A percentile compares a stretch with the other conserved stretches of the same genome.
Conservation (phyloP, 1,140 invertebrate species). For the Oreohelix idahoensis region DNA sequence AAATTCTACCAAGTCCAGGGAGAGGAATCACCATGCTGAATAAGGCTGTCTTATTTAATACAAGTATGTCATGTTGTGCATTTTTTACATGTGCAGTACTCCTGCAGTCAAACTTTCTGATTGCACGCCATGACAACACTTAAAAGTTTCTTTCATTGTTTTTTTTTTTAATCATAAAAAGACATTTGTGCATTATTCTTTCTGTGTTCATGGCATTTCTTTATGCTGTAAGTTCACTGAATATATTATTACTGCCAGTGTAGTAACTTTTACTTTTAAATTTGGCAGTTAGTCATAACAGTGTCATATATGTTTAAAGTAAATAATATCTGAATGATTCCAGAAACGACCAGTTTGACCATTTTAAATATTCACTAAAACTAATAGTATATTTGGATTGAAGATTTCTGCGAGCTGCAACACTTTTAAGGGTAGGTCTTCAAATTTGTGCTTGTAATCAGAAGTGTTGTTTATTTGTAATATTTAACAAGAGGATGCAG, state of each 20-base stretch:
- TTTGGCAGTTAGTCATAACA: neutral
- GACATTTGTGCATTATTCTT: constrained; percentile 38
- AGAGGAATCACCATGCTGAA: constrained; percentile 23
- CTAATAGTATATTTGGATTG: neutral
- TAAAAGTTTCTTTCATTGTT: neutral
- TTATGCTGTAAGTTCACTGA: constrained; percentile 33
- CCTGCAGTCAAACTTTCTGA: constrained; percentile 8
- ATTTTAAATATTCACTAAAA: too few relatives aligned
- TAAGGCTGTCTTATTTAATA: neutral
- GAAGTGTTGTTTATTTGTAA: neutral
- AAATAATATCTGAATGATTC: neutral
- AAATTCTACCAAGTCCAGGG: constrained; percentile 6
- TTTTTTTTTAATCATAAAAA: too few relatives aligned
- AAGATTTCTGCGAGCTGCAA: neutral
- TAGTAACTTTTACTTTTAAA: neutral
- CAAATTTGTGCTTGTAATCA: neutral
- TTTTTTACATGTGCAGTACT: constrained; percentile 29
- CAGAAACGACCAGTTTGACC: too few relatives aligned
- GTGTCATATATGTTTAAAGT: neutral
- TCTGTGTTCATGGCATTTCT: constrained; percentile 39
- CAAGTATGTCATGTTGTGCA: constrained; percentile 39
- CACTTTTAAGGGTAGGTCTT: neutral
- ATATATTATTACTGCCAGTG: too few relatives aligned
- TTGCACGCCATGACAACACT: constrained; percentile 24
- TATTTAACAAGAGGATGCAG: neutral